Evolutionary conservation across 2,113 vertebrate genomes (phyloP).

Genomic region (Ginglymostoma cirratum): DNA sequence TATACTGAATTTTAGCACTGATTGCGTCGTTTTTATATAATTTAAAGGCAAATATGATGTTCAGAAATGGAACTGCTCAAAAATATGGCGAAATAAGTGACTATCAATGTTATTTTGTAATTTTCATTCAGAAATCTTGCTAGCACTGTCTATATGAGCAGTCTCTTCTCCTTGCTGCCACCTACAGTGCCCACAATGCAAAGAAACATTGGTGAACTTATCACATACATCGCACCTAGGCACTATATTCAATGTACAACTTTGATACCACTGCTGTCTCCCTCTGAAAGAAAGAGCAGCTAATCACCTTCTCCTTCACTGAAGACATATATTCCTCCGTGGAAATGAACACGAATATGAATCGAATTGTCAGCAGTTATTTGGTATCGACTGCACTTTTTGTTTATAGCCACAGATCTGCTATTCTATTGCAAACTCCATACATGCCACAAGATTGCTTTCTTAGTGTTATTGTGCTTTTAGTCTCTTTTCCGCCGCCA

Average conservation of each 20-base stretch:
- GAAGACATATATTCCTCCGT: no score
- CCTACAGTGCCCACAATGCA: background rate
- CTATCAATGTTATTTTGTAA: background rate
- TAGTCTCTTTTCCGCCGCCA: background rate
- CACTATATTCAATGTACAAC: background rate
- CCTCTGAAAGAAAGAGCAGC: background rate
- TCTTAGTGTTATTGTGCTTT: no score
- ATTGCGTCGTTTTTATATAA: background rate
- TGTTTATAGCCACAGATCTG: background rate
- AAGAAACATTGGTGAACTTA: background rate
- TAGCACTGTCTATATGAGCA: background rate
- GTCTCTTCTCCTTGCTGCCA: conserved; percentile 15
- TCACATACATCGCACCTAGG: no score
- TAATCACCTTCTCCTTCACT: background rate
- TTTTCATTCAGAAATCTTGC: background rate
- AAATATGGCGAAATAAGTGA: no score
- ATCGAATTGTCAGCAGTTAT: background rate
- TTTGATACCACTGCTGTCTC: background rate
- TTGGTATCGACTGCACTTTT: background rate
- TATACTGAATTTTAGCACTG: background rate
- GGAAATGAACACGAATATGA: background rate
- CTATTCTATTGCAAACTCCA: background rate
- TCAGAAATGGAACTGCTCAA: no score
- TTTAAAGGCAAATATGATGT: background rate
- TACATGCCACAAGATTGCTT: background rate